Percentiles rank a stretch among this genome's conserved stretches.
Conservation (phyloP, 2,797 vertebrate genomes). For the Florisuga fusca region DNA sequence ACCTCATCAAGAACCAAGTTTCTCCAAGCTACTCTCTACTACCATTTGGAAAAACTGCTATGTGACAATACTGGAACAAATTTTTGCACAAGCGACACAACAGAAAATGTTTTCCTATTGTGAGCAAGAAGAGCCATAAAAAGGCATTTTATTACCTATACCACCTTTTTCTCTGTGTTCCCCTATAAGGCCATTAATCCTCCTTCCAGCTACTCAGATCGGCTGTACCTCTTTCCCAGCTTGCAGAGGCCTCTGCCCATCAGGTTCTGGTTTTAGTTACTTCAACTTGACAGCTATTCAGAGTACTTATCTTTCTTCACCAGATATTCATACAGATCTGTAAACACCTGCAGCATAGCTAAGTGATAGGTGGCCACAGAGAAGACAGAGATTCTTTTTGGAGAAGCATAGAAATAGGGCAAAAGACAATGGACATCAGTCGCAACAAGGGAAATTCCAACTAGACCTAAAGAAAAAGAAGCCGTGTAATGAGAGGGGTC, state of each 20-base stretch:
- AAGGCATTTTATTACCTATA: background rate
- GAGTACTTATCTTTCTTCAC: background rate
- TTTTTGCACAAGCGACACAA: background rate
- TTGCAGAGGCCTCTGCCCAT: background rate
- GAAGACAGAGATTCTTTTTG: background rate
- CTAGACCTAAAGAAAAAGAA: background rate
- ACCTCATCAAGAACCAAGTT: background rate
- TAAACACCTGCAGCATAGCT: background rate
- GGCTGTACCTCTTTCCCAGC: background rate
- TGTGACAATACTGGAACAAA: background rate
- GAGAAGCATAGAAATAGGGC: background rate
- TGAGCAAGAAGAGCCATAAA: background rate
- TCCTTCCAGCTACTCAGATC: background rate
- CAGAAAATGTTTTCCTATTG: background rate
- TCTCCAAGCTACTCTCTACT: background rate
- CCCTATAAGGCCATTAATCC: background rate
- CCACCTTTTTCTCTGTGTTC: background rate
- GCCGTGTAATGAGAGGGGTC: accelerated
- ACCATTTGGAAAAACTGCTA: background rate
- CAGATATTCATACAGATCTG: background rate
- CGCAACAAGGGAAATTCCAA: background rate
- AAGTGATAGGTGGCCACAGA: background rate
- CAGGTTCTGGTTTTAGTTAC: constrained; percentile 10
- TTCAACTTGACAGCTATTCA: background rate
- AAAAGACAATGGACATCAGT: background rate